phyloP scores from a whole-genome alignment of 2,888 invertebrate species.

The Sipha maydis region DNA sequence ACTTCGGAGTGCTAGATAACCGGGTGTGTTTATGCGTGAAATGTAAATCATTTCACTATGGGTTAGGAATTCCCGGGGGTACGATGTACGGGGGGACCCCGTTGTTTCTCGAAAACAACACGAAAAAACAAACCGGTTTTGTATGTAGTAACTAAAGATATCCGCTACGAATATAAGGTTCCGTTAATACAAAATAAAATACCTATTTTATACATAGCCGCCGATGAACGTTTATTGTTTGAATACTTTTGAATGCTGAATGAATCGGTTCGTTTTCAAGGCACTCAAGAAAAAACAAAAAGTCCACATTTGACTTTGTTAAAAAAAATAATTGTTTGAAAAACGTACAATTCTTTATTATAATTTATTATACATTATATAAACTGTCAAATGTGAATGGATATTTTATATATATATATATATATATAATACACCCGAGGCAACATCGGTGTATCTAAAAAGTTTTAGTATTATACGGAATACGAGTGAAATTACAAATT shows the following conservation, averaged over 20 bases:
- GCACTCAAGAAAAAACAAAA: background rate
- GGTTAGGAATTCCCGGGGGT: constrained; percentile 11
- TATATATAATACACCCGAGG: background rate
- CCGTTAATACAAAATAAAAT: constrained; percentile 36
- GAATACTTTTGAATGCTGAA: background rate
- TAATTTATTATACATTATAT: background rate
- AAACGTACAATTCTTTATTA: background rate
- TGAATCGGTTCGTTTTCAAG: background rate
- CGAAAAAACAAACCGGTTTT: constrained; percentile 47
- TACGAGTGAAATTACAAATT: background rate
- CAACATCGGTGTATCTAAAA: background rate
- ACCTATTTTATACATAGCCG: constrained; percentile 12
- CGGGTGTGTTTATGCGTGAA: constrained; percentile 23
- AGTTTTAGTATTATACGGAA: background rate
- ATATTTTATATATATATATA: background rate
- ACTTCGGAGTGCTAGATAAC: background rate
- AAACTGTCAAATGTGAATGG: background rate
- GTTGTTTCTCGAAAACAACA: constrained; percentile 49
- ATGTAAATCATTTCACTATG: constrained; percentile 48
- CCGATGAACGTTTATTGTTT: background rate
- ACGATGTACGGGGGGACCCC: constrained; percentile 13
- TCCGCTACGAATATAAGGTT: constrained; percentile 41
- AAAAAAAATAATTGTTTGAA: background rate
- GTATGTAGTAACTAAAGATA: constrained; percentile 9
- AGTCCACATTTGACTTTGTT: background rate